Conservation (phyloP, 2,113 vertebrate species). For the Zapus hudsonius region DNA sequence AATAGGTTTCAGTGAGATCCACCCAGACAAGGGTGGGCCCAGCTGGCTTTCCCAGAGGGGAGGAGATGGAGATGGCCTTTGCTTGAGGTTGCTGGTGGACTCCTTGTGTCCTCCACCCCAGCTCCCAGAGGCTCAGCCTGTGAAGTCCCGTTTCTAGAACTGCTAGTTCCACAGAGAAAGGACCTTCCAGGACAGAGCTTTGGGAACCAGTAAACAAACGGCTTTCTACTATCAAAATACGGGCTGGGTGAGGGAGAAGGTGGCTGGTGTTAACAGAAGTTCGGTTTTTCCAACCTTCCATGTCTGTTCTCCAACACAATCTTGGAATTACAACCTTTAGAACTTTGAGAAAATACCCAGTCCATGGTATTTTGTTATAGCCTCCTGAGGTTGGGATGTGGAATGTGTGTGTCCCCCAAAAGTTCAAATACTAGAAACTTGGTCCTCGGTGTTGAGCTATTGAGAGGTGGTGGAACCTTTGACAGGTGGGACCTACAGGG, state of each 20-base stretch:
- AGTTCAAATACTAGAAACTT: background rate
- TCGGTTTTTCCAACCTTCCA: background rate
- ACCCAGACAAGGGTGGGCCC: background rate
- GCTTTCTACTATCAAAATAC: background rate
- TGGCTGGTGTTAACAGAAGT: no score
- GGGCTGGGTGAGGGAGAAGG: background rate
- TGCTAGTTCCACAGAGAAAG: background rate
- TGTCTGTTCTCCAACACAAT: background rate
- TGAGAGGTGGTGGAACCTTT: background rate
- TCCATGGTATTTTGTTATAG: background rate
- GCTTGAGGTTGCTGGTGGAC: background rate
- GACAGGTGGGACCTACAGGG: background rate
- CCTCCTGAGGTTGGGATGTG: background rate
- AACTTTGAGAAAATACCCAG: background rate
- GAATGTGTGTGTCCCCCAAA: background rate
- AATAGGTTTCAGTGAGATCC: background rate
- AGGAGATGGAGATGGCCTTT: no score
- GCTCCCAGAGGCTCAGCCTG: accelerated
- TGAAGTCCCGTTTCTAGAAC: background rate
- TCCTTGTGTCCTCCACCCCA: background rate
- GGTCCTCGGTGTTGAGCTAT: background rate
- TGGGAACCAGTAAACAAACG: background rate
- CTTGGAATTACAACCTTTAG: background rate
- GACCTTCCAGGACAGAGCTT: background rate
- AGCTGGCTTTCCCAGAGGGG: background rate